Evolutionary conservation across 1,140 invertebrate species (phyloP).

Genomic region (Lineus longissimus): DNA sequence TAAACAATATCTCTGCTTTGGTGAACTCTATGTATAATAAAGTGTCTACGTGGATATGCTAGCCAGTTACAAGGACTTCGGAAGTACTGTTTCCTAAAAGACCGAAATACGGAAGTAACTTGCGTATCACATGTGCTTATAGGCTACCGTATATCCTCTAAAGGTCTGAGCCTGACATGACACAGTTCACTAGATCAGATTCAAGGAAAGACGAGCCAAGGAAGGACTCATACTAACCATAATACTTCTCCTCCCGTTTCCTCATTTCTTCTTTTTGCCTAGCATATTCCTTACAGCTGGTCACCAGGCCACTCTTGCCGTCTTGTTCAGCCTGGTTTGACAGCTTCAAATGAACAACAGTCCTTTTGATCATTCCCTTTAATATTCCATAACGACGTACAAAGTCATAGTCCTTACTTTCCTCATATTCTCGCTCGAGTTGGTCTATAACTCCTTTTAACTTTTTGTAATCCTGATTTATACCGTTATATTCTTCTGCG

Average conservation of each 20-base stretch:
- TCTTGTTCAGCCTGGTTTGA: constrained; percentile 31
- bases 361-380: constrained; percentile 45
- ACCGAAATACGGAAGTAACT: too few relatives aligned
- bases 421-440: constrained; percentile 39
- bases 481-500: constrained; percentile 28
- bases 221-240: constrained; percentile 18
- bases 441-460: constrained; percentile 38
- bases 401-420: constrained; percentile 43
- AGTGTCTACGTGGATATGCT: too few relatives aligned
- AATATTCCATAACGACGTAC: constrained; percentile 36
- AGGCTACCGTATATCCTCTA: too few relatives aligned
- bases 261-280: constrained; percentile 27
- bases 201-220: too few relatives aligned
- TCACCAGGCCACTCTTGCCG: constrained; percentile 24
- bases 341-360: constrained; percentile 41
- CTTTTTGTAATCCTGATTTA: constrained; percentile 35
- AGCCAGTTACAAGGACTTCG: too few relatives aligned
- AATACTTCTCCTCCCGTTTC: constrained; percentile 27
- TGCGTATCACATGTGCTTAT: too few relatives aligned
- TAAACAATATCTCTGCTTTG: too few relatives aligned
- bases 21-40: too few relatives aligned
- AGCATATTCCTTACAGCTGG: constrained; percentile 28
- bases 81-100: too few relatives aligned
- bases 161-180: too few relatives aligned
- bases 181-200: too few relatives aligned